phyloP scores from a whole-genome alignment of 1,140 invertebrate genomes.

The Drosophila baimaii region DNA sequence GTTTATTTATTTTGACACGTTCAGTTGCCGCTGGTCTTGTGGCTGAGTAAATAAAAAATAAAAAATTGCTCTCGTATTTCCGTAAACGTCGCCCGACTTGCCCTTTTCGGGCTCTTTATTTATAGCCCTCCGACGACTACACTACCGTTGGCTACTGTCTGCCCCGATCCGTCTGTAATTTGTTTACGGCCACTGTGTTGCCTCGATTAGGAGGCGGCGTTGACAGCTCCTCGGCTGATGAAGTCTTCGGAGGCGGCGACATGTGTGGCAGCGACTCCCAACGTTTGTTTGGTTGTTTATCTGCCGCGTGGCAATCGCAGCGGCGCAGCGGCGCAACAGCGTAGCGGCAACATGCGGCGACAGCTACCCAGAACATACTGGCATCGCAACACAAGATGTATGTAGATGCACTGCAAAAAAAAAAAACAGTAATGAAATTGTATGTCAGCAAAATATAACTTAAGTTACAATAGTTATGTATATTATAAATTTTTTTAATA shows the following conservation, averaged over 20 bases:
- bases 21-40: constrained; percentile 27
- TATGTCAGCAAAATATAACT: too few species aligned
- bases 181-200: constrained; percentile 74
- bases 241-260: constrained; percentile 61
- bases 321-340: too few species aligned
- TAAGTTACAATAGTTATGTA: too few species aligned
- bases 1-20: constrained; percentile 72
- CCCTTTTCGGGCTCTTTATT: constrained; percentile 47
- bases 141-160: constrained; percentile 35
- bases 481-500: too few species aligned
- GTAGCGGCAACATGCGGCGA: constrained; percentile 49
- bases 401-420: background rate
- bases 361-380: constrained; percentile 12
- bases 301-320: constrained; percentile 54
- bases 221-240: constrained; percentile 66
- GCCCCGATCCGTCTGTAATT: constrained; percentile 57
- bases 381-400: constrained; percentile 3
- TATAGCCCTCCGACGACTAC: constrained; percentile 29
- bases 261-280: constrained; percentile 61
- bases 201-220: constrained; percentile 61
- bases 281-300: constrained; percentile 32
- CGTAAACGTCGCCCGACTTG: constrained; percentile 36
- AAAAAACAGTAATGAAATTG: background rate
- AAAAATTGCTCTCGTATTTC: constrained; percentile 55
- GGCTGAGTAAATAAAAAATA: constrained; percentile 54